Evolutionary conservation across 1,140 invertebrate species (phyloP).

Genomic region (Epicauta chinensis): DNA sequence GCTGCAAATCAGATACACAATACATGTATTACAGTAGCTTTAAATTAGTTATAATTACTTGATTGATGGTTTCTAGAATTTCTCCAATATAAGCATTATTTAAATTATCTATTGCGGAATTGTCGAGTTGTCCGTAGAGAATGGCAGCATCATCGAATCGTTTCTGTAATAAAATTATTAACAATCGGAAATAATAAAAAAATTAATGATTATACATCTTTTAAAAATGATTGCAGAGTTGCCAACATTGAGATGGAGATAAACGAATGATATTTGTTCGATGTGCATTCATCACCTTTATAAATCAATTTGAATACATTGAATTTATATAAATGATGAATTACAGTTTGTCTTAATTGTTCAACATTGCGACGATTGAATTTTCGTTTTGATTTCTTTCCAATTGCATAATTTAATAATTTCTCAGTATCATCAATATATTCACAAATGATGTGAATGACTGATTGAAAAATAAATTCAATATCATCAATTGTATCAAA

Average conservation of each 20-base stretch:
- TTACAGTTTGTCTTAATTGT: neutral
- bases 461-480: constrained; percentile 21
- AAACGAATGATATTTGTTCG: no score
- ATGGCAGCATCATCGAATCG: constrained; percentile 24
- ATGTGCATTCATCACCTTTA: no score
- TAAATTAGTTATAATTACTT: constrained; percentile 17
- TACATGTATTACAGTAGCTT: no score
- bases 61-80: constrained; percentile 24
- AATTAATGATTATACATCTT: no score
- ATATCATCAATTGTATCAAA: constrained; percentile 25
- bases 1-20: no score
- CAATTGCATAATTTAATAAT: constrained; percentile 26
- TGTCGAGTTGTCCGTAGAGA: constrained; percentile 24
- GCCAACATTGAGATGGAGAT: no score
- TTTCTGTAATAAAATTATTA: constrained; percentile 19
- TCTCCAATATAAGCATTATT: constrained; percentile 17
- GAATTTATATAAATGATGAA: constrained; percentile 27
- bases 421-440: constrained; percentile 22
- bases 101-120: constrained; percentile 6
- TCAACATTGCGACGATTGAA: constrained; percentile 8
- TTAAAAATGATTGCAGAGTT: no score
- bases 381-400: neutral
- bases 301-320: constrained; percentile 20
- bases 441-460: constrained; percentile 13
- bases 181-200: no score